phyloP scores from a whole-genome alignment of 2,797 vertebrate species.

The Scleropages formosus region DNA sequence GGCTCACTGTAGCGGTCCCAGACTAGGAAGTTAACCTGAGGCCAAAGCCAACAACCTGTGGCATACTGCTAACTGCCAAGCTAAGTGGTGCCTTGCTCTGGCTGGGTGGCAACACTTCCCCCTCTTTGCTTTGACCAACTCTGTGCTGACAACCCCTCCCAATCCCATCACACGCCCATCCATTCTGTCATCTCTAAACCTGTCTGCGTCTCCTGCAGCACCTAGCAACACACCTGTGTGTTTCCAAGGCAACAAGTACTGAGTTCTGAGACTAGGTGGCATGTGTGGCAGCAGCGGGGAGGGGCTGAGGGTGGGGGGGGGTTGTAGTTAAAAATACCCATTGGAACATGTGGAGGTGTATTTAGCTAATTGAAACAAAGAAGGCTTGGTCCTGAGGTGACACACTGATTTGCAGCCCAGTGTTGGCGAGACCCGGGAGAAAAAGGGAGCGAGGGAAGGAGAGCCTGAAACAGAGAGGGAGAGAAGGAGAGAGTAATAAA shows the following conservation, averaged over 20 bases:
- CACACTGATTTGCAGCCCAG: conserved; percentile 28
- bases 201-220: conserved; percentile 19
- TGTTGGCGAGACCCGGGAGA: neutral
- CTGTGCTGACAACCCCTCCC: neutral
- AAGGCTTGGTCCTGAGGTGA: conserved; percentile 24
- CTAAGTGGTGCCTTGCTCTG: neutral
- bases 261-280: conserved; percentile 29
- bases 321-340: conserved; percentile 32
- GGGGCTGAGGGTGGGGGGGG: neutral
- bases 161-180: neutral
- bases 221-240: conserved; percentile 33
- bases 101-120: neutral
- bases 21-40: too few relatives aligned
- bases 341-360: conserved; percentile 33
- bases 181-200: conserved; percentile 28
- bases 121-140: neutral
- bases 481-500: neutral
- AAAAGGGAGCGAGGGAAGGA: neutral
- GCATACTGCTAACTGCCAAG: neutral
- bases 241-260: conserved; percentile 37
- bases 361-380: conserved; percentile 35
- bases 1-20: too few relatives aligned
- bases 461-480: neutral
- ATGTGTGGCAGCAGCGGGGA: neutral
- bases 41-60: too few relatives aligned